phyloP scores from a whole-genome alignment of 2,888 invertebrate species.

The Aethes cnicana region DNA sequence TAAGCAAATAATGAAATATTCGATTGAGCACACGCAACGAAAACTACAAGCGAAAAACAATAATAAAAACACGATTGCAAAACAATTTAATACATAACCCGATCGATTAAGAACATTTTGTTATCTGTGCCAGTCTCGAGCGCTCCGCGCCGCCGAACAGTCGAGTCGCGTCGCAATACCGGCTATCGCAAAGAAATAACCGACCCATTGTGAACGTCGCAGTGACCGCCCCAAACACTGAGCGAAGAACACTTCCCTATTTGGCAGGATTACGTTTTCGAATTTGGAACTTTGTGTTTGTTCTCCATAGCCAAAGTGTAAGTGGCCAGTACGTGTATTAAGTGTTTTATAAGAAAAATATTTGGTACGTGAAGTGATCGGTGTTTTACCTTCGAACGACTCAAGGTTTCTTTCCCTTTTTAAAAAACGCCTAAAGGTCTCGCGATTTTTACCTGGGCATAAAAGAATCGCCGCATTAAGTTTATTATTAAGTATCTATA shows the following conservation, averaged over 20 bases:
- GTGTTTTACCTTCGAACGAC: not conserved
- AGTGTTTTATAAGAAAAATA: no score
- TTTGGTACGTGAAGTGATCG: no score
- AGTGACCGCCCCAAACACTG: no score
- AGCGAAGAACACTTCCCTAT: constrained; percentile 36
- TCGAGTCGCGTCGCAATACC: constrained; percentile 40
- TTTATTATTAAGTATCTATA: constrained; percentile 9
- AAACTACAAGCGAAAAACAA: constrained; percentile 25
- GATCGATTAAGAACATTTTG: constrained; percentile 64
- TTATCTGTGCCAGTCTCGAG: constrained; percentile 44
- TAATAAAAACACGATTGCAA: constrained; percentile 10
- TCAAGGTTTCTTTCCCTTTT: constrained; percentile 15
- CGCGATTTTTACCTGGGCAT: constrained; percentile 24
- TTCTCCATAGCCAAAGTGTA: not conserved
- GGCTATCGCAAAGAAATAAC: constrained; percentile 28
- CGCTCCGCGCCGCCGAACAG: constrained; percentile 50
- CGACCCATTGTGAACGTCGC: constrained; percentile 23
- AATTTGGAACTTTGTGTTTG: not conserved
- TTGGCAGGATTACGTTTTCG: constrained; percentile 1
- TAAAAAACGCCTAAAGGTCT: constrained; percentile 3
- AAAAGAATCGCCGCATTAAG: constrained; percentile 5
- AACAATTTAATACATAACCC: constrained; percentile 36
- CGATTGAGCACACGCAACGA: no score
- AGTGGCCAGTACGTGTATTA: constrained; percentile 2
- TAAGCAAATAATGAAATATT: no score